Evolutionary conservation across 2,797 vertebrate species (phyloP), one percentile per base, ranked within the genome.

Genomic region (Triplophysa bombifrons): DNA sequence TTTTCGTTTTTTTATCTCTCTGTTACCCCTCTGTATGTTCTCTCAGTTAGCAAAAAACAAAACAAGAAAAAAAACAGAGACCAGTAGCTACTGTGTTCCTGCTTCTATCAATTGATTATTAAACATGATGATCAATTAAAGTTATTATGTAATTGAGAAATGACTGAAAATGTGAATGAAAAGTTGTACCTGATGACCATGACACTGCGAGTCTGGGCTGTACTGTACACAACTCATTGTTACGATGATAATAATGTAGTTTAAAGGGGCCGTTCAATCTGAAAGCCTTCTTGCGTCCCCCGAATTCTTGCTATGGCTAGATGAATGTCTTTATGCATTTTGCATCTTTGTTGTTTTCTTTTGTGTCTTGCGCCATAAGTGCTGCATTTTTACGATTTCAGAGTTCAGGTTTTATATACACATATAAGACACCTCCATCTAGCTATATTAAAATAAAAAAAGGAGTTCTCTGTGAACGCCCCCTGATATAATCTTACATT

Each of bases 81-180:
- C 94, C 94, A 94, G 92, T 94, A 94, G 94, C 94, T 93, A 94
- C 94, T 94, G 94, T 94, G 93, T 94, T 94, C 92, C 93, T 93
- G 93, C 93, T 94, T 90, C 92, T 93, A 89, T 93, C 91, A 91
- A 92, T 91, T 92, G 92, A 94, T 94, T 93, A 92, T 92, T 93
- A 89, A 92, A 90, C 88, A 90, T 88, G 89, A 92, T 92, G 92
- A 92, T 93, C 87, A 91, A 89, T 91, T 90, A 76, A 83, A 86
- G 83, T 82, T 80, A 77, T 75, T 77, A 84, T 87, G 84, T 82
- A 88, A 91, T 89, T 91, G 85, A 91, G 86, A 91, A 88, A 90
- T 88, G 87, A 92, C 90, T 90, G 87, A 88, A 88, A 88, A 92
- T 91, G 90, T 93, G 92, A 94, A 86, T 93, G 91, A 90, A 92